A percentile compares a stretch with the other conserved stretches of the same genome.
phyloP scores from a whole-genome alignment of 2,888 invertebrate genomes.

The Latheticus oryzae region DNA sequence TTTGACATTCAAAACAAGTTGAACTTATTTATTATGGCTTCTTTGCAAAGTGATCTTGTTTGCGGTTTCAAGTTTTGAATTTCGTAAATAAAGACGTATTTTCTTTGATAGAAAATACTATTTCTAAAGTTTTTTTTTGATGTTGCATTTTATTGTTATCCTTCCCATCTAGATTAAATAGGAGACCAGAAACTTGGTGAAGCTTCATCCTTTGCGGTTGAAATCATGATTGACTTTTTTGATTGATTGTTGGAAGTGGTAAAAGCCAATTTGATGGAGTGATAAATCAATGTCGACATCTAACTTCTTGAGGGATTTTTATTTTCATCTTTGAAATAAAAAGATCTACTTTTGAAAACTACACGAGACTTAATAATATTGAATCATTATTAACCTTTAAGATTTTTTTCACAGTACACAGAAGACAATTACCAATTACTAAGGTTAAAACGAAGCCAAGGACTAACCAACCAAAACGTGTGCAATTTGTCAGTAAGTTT shows the following conservation, averaged over 20 bases:
- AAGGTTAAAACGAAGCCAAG: constrained; percentile 83
- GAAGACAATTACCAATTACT: constrained; percentile 78
- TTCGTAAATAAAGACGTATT: no score
- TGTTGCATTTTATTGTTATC: no score
- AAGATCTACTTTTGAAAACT: constrained; percentile 8
- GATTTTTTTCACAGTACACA: constrained; percentile 58
- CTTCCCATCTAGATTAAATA: constrained; percentile 5
- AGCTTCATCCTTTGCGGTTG: constrained; percentile 6
- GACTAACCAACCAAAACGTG: constrained; percentile 90
- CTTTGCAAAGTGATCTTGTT: constrained; percentile 6
- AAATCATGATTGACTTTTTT: constrained; percentile 7
- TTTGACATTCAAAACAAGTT: constrained; percentile 8
- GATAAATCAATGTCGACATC: constrained; percentile 14
- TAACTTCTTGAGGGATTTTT: constrained; percentile 5
- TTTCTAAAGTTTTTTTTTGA: neutral
- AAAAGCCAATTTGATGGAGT: constrained; percentile 12
- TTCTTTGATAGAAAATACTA: no score
- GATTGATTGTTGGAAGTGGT: constrained; percentile 18
- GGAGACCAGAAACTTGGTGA: constrained; percentile 8
- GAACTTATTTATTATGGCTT: constrained; percentile 2
- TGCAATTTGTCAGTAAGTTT: constrained; percentile 94
- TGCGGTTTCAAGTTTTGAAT: no score
- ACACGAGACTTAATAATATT: constrained; percentile 9
- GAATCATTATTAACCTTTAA: neutral
- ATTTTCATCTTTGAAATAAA: neutral